A percentile compares a stretch with the other conserved stretches of the same genome.
These are phyloP conservation scores for Potorous gilbertii DNA, from an alignment of 2,797 vertebrate species.

Conservation along the genomic window DNA sequence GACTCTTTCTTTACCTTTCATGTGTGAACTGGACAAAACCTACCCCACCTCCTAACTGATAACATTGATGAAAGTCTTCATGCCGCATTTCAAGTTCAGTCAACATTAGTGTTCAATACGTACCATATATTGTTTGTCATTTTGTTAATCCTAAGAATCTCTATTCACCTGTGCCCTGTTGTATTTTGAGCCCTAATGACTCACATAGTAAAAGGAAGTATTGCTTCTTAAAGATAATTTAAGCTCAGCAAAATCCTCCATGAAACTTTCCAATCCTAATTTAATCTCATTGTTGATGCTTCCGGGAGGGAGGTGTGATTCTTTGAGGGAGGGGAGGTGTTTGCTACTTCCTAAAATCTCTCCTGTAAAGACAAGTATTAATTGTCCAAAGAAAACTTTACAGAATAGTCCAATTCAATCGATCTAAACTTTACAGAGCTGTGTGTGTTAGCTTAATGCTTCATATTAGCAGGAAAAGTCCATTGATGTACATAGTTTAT, in stretches of 20 bases:
- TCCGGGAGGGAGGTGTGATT: neutral
- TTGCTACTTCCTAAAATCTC: neutral
- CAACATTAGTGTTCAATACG: neutral
- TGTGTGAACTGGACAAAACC: neutral
- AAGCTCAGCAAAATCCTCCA: neutral
- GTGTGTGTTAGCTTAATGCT: constrained; percentile 18
- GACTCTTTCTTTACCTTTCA: neutral
- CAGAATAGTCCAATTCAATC: constrained; percentile 57
- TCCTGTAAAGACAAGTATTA: neutral
- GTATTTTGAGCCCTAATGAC: neutral
- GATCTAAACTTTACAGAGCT: constrained; percentile 42
- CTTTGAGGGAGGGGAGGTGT: neutral
- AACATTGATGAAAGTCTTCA: constrained; percentile 16
- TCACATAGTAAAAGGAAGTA: neutral
- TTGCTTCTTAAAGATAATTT: neutral
- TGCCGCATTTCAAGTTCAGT: neutral
- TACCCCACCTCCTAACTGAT: neutral
- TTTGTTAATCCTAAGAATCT: neutral
- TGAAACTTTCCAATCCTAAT: no score
- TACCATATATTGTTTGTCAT: neutral
- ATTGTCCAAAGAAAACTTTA: neutral
- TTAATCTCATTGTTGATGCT: neutral
- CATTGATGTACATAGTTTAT: neutral
- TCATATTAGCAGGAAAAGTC: neutral
- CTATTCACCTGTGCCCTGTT: neutral